phyloP scores from a whole-genome alignment of 2,888 invertebrate genomes.

The Andricus quercusramuli region DNA sequence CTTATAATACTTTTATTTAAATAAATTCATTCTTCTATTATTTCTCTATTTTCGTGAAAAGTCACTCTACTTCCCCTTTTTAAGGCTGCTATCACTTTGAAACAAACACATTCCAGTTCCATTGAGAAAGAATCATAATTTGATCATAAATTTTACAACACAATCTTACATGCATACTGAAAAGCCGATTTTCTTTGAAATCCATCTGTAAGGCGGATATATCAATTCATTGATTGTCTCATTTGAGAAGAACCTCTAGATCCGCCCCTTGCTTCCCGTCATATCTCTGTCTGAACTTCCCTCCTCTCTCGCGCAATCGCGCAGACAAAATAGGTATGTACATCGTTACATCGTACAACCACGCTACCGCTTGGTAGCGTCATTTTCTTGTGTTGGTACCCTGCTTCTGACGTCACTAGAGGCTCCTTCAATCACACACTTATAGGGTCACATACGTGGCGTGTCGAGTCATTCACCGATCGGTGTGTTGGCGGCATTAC shows the following conservation, averaged over 20 bases:
- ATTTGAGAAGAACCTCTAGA: slow-evolving; percentile 71
- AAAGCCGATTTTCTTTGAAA: neutral
- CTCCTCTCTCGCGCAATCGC: slow-evolving; percentile 50
- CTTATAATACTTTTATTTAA: too few species aligned
- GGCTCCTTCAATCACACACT: slow-evolving; percentile 41
- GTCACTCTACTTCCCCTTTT: too few species aligned
- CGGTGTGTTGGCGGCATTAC: slow-evolving; percentile 52
- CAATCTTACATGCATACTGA: neutral
- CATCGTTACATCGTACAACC: slow-evolving; percentile 40
- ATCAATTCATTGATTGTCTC: neutral
- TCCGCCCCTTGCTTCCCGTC: slow-evolving; percentile 75
- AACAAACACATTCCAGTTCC: neutral
- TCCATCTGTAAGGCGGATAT: neutral
- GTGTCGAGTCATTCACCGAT: slow-evolving; percentile 56
- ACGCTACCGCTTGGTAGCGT: slow-evolving; percentile 46
- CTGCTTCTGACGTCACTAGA: slow-evolving; percentile 42
- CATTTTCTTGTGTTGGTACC: slow-evolving; percentile 46
- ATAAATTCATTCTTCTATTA: too few species aligned
- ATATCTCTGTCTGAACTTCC: slow-evolving; percentile 53
- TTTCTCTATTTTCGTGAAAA: too few species aligned
- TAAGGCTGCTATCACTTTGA: neutral
- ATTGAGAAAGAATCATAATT: neutral
- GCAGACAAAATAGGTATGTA: slow-evolving; percentile 49
- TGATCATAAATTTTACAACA: neutral
- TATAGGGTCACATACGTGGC: slow-evolving; percentile 46